Conservation (phyloP, 2,888 invertebrate species). For the Apotomis betuletana region DNA sequence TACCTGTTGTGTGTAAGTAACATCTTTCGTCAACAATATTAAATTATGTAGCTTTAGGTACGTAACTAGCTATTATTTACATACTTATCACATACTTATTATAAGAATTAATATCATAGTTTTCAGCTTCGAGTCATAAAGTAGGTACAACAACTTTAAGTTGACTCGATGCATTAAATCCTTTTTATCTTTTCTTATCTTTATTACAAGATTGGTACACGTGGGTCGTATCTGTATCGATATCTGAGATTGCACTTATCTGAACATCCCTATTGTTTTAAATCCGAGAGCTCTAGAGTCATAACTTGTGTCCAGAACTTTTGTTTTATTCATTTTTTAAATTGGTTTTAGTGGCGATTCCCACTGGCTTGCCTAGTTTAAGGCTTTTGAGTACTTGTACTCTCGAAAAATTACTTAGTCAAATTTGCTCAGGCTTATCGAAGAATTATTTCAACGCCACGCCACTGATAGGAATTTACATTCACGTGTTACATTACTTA, state of each 20-base stretch:
- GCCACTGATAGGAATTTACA: no score
- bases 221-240: conserved; percentile 9
- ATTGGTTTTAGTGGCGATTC: neutral
- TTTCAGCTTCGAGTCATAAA: neutral
- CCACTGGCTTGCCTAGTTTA: no score
- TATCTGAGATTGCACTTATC: conserved; percentile 31
- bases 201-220: conserved; percentile 30
- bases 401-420: no score
- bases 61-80: no score
- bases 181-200: conserved; percentile 40
- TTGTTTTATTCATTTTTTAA: neutral
- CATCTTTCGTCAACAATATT: no score
- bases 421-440: no score
- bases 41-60: no score
- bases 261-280: conserved; percentile 21
- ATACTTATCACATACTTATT: no score
- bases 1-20: no score
- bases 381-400: no score
- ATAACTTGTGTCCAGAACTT: neutral
- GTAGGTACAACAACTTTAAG: neutral
- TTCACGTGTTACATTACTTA: no score
- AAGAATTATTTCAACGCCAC: no score
- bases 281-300: neutral
- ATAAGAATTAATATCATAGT: neutral
- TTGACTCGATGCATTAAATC: neutral